Conservation (phyloP, 2,797 vertebrate genomes). For the Miichthys miiuy region DNA sequence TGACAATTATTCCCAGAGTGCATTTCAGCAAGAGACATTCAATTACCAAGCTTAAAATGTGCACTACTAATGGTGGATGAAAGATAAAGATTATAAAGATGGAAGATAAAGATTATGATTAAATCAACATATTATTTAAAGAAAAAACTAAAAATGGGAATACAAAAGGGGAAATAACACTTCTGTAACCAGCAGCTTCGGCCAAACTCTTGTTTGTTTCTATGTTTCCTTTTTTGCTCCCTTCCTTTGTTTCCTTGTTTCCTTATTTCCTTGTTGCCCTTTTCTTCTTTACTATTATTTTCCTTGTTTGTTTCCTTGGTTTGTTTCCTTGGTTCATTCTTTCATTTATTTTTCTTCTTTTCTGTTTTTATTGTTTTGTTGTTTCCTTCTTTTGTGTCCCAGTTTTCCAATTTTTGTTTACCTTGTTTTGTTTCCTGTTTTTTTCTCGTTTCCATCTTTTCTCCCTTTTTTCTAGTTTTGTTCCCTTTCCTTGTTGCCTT, state of each 20-base stretch:
- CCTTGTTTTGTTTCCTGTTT: neutral
- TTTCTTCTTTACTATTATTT: neutral
- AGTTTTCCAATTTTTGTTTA: neutral
- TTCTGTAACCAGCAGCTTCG: too few species aligned
- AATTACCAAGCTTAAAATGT: too few species aligned
- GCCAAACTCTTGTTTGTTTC: too few species aligned
- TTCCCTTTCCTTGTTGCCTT: neutral
- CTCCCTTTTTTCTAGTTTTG: neutral
- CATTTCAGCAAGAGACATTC: too few species aligned
- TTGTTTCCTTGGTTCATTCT: neutral
- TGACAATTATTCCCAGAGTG: too few species aligned
- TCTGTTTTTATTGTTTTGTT: neutral
- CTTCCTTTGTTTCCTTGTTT: neutral
- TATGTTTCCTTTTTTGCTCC: too few species aligned
- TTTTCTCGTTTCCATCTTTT: neutral
- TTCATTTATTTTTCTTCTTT: neutral
- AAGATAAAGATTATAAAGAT: too few species aligned
- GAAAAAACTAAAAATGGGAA: too few species aligned
- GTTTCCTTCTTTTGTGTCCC: neutral
- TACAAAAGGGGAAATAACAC: too few species aligned
- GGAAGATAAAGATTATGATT: too few species aligned
- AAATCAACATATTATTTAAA: too few species aligned
- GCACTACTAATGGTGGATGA: too few species aligned
- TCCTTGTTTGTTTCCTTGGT: neutral
- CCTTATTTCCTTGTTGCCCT: neutral